Evolutionary conservation across 2,797 vertebrate genomes (phyloP), one percentile per base, ranked within the genome.

Genomic region (Falco naumanni): DNA sequence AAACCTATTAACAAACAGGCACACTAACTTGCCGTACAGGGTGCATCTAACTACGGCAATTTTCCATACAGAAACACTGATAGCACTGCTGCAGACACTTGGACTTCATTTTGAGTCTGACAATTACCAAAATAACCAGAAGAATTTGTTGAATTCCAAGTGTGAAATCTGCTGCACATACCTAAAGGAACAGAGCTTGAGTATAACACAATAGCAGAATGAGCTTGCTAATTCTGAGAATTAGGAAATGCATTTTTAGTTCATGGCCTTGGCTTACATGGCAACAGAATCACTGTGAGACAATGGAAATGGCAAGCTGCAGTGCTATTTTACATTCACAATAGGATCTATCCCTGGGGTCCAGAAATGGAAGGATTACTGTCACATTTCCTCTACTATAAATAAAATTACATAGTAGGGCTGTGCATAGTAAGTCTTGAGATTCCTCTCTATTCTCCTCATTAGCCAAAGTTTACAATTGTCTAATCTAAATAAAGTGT

Each of bases 261-360:
- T 81, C 39, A 8, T 37, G 59, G 84, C 84, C 84, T 85, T 94
- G 90, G 71, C 64, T 93, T 72, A 77, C 86, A 89, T 78, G 75
- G 95, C 84, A 95, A 95, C 68, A 89, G 64, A 92, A 90, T 83
- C 64, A 74, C 48, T 75, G 66, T 33, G 65, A 92, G 65, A 93
- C 75, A 96, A 89, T n/a, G 86, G 48, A 89, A 96, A 75, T 82
- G 34, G 56, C 89, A 96, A 85, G 59, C 81, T 78, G 68, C 71
- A 90, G 43, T 74, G 60, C 47, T 95, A 54, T 91, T 95, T 94
- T 85, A 65, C 4, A 2, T 80, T 89, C 76, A 95, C 75, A 95
- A 75, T 75, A 83, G 57, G 33, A 54, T 33, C 33, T 78, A 69
- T 68, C 61, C 78, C 57, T 61, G 19, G 54, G 45, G 61, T 65